Conservation (phyloP, 2,797 vertebrate species). For the Coracias cyanogaster region DNA sequence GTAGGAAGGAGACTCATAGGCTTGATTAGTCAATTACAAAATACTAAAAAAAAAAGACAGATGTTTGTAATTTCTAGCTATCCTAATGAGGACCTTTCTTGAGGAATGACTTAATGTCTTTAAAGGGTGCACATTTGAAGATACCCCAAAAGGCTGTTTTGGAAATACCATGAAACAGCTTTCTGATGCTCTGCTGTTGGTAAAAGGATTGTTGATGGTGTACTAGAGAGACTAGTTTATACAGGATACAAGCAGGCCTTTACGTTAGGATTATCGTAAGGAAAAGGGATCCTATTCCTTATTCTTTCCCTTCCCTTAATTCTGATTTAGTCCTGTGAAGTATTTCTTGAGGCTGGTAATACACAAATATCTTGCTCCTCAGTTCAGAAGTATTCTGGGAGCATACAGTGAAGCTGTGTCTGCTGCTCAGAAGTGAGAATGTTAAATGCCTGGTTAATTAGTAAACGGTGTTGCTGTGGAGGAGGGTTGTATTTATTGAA, state of each 20-base stretch:
- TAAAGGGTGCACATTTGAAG: not conserved
- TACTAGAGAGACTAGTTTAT: not conserved
- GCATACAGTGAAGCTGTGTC: not conserved
- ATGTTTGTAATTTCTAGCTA: not conserved
- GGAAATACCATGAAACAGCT: not conserved
- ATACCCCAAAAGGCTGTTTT: not conserved
- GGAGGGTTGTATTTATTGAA: not conserved
- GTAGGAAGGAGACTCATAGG: not conserved
- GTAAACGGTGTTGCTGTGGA: not conserved
- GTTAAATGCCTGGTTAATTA: not conserved
- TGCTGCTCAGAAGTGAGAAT: not conserved
- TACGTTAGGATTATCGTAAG: not conserved
- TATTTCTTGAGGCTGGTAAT: not conserved
- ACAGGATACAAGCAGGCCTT: not conserved
- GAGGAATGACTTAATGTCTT: not conserved
- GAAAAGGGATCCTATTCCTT: not conserved
- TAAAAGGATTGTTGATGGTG: not conserved
- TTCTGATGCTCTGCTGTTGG: not conserved
- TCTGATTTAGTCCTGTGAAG: not conserved
- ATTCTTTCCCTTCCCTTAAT: not conserved
- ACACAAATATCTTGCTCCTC: not conserved
- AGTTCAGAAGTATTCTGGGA: not conserved
- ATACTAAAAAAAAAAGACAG: not conserved
- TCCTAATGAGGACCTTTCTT: not conserved
- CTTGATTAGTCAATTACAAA: not conserved